A percentile compares a stretch with the other conserved stretches of the same genome.
Conservation (phyloP, 2,797 vertebrate genomes). For the Heliangelus exortis region DNA sequence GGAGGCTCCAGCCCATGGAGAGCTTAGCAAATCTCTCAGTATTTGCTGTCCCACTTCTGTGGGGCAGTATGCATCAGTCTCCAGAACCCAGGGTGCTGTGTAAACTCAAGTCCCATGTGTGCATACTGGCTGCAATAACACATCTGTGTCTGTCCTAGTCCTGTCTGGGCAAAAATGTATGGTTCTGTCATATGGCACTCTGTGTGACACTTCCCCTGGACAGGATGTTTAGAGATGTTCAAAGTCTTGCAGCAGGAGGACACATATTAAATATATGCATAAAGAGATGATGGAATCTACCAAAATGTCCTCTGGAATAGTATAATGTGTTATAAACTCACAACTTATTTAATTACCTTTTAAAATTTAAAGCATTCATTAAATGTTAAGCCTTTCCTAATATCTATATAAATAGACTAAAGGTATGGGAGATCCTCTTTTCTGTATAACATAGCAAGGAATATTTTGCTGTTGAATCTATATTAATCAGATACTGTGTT, state of each 20-base stretch:
- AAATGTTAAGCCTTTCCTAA: slow-evolving; percentile 30
- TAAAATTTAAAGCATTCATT: slow-evolving; percentile 57
- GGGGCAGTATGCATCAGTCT: neutral
- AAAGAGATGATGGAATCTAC: neutral
- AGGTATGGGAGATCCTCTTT: slow-evolving; percentile 10
- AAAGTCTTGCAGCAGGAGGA: neutral
- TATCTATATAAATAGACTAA: slow-evolving; percentile 26
- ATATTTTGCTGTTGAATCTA: slow-evolving; percentile 1
- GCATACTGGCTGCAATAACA: neutral
- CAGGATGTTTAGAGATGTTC: neutral
- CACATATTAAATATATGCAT: neutral
- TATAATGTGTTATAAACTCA: neutral
- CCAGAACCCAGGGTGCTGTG: neutral
- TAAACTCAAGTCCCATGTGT: neutral
- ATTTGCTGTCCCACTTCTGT: neutral
- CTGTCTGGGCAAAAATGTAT: neutral
- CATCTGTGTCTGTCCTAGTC: neutral
- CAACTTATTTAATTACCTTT: slow-evolving; percentile 58
- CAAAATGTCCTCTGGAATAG: neutral
- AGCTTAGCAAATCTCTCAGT: neutral
- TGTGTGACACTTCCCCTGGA: neutral
- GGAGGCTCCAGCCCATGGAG: neutral
- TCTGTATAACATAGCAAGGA: slow-evolving; percentile 25
- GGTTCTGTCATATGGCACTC: neutral
- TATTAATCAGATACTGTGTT: slow-evolving; percentile 52